Conservation (phyloP, 1,140 invertebrate genomes). For the Subanguina moxae region DNA sequence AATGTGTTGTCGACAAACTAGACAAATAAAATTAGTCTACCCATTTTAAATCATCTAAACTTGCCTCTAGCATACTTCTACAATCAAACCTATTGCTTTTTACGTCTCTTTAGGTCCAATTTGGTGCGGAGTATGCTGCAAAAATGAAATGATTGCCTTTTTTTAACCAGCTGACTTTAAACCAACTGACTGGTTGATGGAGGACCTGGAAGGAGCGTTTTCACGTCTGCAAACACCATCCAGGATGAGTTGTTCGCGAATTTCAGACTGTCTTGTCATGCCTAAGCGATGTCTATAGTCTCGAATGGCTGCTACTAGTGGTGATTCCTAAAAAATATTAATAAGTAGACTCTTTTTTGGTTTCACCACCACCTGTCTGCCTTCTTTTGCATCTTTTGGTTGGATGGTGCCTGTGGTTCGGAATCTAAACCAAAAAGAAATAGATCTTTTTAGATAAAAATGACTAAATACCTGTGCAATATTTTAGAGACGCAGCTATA, state of each 20-base stretch:
- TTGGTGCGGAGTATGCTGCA: conserved; percentile 58
- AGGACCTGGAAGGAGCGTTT: conserved; percentile 52
- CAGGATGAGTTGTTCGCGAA: conserved; percentile 54
- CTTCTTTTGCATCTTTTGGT: conserved; percentile 58
- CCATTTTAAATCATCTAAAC: too few species aligned
- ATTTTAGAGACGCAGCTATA: conserved; percentile 55
- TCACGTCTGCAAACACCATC: conserved; percentile 53
- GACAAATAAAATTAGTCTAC: too few species aligned
- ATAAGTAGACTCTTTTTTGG: too few species aligned
- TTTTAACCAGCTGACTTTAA: conserved; percentile 4
- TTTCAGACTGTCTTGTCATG: conserved; percentile 55
- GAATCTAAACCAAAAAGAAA: conserved; percentile 40
- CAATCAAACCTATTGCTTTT: conserved; percentile 7
- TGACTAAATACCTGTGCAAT: conserved; percentile 44
- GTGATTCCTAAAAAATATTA: conserved; percentile 36
- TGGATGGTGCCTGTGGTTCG: conserved; percentile 52
- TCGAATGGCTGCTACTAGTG: conserved; percentile 53
- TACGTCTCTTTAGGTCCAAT: conserved; percentile 42
- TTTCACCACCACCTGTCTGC: conserved; percentile 11
- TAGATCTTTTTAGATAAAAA: neutral
- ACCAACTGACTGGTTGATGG: conserved; percentile 57
- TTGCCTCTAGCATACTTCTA: neutral
- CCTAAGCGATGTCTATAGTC: conserved; percentile 51
- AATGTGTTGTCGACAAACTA: too few species aligned
- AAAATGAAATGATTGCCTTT: conserved; percentile 10